Evolutionary conservation across 2,888 invertebrate species (phyloP).

Genomic region (Hyles lineata): DNA sequence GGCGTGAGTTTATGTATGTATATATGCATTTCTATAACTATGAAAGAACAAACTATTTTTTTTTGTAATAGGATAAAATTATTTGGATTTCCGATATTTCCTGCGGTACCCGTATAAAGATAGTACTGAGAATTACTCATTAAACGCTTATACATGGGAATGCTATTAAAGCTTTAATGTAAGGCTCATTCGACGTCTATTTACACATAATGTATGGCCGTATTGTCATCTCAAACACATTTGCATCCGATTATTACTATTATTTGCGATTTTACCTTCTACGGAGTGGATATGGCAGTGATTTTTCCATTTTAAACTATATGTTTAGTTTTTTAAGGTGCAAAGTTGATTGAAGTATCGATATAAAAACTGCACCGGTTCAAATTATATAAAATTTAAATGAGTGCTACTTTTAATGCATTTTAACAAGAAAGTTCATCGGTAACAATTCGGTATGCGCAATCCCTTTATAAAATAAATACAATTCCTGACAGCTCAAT

Average conservation of each 20-base stretch:
- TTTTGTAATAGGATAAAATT: too few species aligned
- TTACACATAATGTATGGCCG: not conserved
- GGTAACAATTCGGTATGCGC: too few species aligned
- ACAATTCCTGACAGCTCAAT: too few species aligned
- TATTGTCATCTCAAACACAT: slow-evolving; percentile 1
- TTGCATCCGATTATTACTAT: slow-evolving; percentile 10
- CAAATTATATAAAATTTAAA: too few species aligned
- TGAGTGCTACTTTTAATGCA: too few species aligned
- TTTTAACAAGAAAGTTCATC: too few species aligned
- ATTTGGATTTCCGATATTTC: not conserved
- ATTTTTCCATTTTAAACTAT: slow-evolving; percentile 5
- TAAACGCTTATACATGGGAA: slow-evolving; percentile 32
- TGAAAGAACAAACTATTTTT: too few species aligned
- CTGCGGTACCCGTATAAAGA: slow-evolving; percentile 14
- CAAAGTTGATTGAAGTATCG: not conserved
- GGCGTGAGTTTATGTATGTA: too few species aligned
- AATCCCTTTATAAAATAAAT: too few species aligned
- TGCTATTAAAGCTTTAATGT: slow-evolving; percentile 36
- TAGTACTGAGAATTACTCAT: slow-evolving; percentile 13
- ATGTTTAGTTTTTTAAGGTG: not conserved
- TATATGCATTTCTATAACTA: too few species aligned
- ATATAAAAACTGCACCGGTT: not conserved
- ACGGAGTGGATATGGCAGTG: not conserved
- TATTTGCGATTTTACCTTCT: not conserved
- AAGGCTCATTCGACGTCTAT: slow-evolving; percentile 27